These are phyloP conservation scores for Leucoma salicis DNA, from an alignment of 2,888 invertebrate genomes.

Conservation along the genomic window DNA sequence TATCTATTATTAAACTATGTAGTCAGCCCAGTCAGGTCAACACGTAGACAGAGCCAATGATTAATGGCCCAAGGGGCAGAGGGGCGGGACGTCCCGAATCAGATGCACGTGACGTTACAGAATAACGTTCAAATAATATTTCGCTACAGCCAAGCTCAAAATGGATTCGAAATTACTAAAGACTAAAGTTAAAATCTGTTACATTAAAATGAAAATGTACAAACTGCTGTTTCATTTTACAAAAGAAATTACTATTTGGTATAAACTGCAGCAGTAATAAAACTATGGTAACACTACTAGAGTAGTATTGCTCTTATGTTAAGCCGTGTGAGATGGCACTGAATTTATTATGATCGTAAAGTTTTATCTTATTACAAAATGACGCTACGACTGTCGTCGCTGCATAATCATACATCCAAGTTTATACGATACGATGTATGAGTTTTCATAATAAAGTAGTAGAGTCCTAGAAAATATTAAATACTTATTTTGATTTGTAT, in stretches of 20 bases:
- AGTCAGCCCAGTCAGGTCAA: constrained; percentile 45
- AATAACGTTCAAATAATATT: constrained; percentile 63
- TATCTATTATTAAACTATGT: constrained; percentile 23
- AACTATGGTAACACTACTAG: constrained; percentile 1
- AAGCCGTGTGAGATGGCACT: constrained; percentile 4
- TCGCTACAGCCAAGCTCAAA: constrained; percentile 40
- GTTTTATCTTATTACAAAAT: constrained; percentile 9
- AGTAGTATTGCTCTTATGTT: constrained; percentile 6
- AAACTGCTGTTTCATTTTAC: constrained; percentile 10
- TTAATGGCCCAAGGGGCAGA: constrained; percentile 55
- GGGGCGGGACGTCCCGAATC: constrained; percentile 56
- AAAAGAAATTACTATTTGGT: constrained; percentile 9
- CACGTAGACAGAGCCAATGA: constrained; percentile 65
- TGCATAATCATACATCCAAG: constrained; percentile 1
- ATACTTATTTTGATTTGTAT: too few relatives aligned
- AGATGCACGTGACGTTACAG: constrained; percentile 74
- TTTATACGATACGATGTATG: background rate
- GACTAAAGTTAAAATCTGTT: constrained; percentile 32
- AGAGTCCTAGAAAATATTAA: too few relatives aligned
- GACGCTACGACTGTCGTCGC: constrained; percentile 8
- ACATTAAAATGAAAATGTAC: constrained; percentile 24
- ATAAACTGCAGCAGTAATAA: background rate
- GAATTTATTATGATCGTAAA: constrained; percentile 5
- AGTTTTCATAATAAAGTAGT: background rate
- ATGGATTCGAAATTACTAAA: constrained; percentile 37